Conservation (phyloP, 2,797 vertebrate species). For the Hafferia zeledoni region DNA sequence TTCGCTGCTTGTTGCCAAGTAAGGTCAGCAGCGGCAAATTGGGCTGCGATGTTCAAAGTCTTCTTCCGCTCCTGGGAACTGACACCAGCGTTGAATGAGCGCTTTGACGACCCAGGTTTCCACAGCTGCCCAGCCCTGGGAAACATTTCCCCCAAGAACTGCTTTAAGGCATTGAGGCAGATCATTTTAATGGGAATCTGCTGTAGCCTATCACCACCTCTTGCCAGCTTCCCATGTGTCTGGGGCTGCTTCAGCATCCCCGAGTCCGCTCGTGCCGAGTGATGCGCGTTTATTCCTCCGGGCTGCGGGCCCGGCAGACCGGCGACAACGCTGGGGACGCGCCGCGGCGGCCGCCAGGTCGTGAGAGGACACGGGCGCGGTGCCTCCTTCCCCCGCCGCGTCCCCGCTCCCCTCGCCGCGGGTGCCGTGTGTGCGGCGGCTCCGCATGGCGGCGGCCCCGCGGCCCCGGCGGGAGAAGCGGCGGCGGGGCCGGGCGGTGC, state of each 20-base stretch:
- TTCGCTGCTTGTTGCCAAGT: neutral
- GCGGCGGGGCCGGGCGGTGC: neutral
- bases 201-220: neutral
- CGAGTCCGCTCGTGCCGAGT: rapidly evolving
- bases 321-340: neutral
- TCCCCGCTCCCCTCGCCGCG: neutral
- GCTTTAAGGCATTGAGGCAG: neutral
- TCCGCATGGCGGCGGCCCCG: neutral
- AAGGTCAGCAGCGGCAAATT: neutral
- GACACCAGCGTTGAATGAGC: rapidly evolving
- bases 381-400: neutral
- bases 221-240: neutral
- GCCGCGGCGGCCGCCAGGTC: neutral
- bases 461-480: neutral
- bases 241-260: neutral
- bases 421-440: neutral
- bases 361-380: neutral
- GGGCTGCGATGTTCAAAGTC: neutral
- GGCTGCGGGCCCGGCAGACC: neutral
- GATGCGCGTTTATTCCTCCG: rapidly evolving
- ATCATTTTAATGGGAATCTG: neutral
- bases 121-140: neutral
- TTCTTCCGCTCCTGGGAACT: neutral
- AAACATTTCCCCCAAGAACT: neutral
- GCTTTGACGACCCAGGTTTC: neutral